Base-by-base conservation (phyloP, 2,888 invertebrate species). In the Clivina fossor region DNA sequence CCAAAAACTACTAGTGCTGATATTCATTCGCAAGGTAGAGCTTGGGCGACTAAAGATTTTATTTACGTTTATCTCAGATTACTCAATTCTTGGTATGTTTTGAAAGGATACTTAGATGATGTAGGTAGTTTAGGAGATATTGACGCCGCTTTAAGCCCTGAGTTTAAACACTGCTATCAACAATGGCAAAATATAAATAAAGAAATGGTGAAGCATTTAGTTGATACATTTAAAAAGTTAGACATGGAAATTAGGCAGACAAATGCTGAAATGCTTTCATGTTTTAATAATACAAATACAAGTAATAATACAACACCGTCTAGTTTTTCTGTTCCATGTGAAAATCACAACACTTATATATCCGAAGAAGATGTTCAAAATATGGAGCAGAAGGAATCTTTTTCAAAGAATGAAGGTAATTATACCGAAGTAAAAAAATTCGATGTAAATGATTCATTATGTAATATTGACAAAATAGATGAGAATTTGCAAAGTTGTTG, bases 41-140 rank as follows among this genome's bases (percentile, higher is more conserved):
- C 85, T 0, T 86, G 86, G 86, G 86, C 85, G 1, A 85, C 86
- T 1, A 86, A 86, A 67, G 86, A 86, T 66, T 86, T 86, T 64
- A 86, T 86, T 66, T 86, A 86, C 66, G 85, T 85, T 0, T 86
- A 85, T 67, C 84, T 85, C 2, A 78, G 86, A 61, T 80, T 86
- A 59, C 78, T 85, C 49, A 86, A 85, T 64, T 85, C 85, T 24
- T 86, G 86, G 86, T 83, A 85, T 65, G 85, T 86, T 54, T 78
- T 86, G 1, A 85, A 85, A 66, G 85, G 74, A 1, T 74, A 74
- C 58, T 68, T 74, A 66, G 73, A 73, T 53, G 69, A 70, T 54
- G 73, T 73, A 44, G 73, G 72, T 4, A 71, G 70, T 40, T 63
- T 74, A 35, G 73, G 73, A 1, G 73, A 74, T 63, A 74, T 74